Percentiles rank a stretch among this genome's conserved stretches.
Evolutionary conservation across 2,888 invertebrate species (phyloP).

Genomic region (Abrostola tripartita): DNA sequence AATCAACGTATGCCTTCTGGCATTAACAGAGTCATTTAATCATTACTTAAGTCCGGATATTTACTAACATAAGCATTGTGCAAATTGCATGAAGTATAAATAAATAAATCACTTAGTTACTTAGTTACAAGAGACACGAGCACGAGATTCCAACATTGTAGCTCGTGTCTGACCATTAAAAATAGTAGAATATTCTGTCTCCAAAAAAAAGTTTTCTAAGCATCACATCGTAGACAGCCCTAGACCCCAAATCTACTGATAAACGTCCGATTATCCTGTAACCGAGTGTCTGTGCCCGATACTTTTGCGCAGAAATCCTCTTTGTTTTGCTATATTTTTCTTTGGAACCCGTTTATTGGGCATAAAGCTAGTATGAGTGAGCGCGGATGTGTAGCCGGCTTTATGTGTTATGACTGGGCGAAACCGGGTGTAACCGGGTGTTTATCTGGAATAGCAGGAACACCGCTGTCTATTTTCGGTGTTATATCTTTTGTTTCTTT

Average conservation of each 20-base stretch:
- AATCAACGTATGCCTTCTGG: too few species aligned
- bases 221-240: constrained; percentile 14
- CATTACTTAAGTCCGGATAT: too few species aligned
- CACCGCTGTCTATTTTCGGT: constrained; percentile 19
- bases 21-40: too few species aligned
- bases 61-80: too few species aligned
- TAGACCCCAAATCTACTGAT: constrained; percentile 44
- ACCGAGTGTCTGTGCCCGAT: constrained; percentile 37
- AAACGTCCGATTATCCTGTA: constrained; percentile 45
- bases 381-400: constrained; percentile 21
- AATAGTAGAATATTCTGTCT: too few species aligned
- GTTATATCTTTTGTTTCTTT: constrained; percentile 7
- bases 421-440: constrained; percentile 34
- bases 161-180: too few species aligned
- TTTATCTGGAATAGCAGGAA: constrained; percentile 37
- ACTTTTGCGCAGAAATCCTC: constrained; percentile 30
- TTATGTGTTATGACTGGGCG: constrained; percentile 40
- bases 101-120: too few species aligned
- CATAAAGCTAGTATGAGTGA: constrained; percentile 37
- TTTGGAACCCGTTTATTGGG: constrained; percentile 34
- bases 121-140: too few species aligned
- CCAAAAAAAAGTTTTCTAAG: background rate
- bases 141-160: too few species aligned
- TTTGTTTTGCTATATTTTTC: constrained; percentile 49
- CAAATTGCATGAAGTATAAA: too few species aligned